Percentiles rank a stretch among this genome's conserved stretches.
Conservation (phyloP, 2,113 vertebrate species). For the Cephalopholis sonnerati region DNA sequence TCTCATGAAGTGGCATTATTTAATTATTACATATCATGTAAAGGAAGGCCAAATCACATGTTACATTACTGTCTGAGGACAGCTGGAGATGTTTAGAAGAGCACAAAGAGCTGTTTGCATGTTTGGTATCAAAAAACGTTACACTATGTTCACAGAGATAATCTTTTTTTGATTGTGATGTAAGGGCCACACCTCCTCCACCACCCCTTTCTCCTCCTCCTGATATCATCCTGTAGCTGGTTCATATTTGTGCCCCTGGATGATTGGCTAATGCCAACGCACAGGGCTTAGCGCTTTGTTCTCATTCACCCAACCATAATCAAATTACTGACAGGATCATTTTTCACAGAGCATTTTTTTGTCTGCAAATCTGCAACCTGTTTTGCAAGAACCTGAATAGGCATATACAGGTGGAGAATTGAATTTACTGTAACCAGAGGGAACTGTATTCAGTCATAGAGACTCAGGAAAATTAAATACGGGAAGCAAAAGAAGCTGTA, state of each 20-base stretch:
- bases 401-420: not conserved
- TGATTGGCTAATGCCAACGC: not conserved
- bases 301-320: not conserved
- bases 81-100: not conserved
- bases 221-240: not conserved
- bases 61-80: not conserved
- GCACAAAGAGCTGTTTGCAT: constrained; percentile 13
- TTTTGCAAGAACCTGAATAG: not conserved
- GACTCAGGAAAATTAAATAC: not conserved
- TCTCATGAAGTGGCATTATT: not conserved
- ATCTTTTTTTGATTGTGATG: not conserved
- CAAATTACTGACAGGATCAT: constrained; percentile 11
- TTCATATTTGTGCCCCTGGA: not conserved
- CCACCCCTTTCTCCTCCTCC: constrained; percentile 3
- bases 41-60: not conserved
- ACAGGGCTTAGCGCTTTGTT: constrained; percentile 10
- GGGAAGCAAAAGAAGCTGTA: not conserved
- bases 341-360: not conserved
- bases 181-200: not conserved
- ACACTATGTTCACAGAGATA: constrained; percentile 3
- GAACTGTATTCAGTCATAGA: not conserved
- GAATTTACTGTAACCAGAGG: constrained; percentile 20
- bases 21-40: not conserved
- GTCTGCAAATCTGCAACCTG: constrained; percentile 15
- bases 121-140: not conserved